Conservation (phyloP, 2,888 invertebrate species). For the Netelia inedita region DNA sequence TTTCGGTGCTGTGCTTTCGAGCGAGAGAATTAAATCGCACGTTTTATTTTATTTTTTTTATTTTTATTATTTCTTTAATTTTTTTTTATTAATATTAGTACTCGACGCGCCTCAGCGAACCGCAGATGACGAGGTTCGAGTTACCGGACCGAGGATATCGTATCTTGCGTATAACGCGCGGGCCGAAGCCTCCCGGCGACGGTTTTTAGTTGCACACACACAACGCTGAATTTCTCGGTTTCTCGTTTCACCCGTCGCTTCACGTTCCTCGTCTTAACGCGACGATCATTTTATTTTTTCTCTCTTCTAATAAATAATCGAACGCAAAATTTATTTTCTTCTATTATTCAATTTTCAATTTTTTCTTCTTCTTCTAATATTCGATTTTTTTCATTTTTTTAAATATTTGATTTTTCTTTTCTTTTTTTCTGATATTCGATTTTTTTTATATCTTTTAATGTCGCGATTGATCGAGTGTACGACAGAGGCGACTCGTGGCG, state of each 20-base stretch:
- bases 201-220: slow-evolving; percentile 23
- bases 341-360: background rate
- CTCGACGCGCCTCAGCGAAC: slow-evolving; percentile 35
- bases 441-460: background rate
- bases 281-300: background rate
- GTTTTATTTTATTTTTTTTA: slow-evolving; percentile 13
- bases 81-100: background rate
- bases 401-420: background rate
- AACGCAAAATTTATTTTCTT: too few relatives aligned
- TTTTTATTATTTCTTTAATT: background rate
- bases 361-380: too few relatives aligned
- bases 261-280: slow-evolving; percentile 28
- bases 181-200: background rate
- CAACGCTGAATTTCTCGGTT: slow-evolving; percentile 52
- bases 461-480: slow-evolving; percentile 26
- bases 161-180: background rate
- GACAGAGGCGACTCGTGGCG: slow-evolving; percentile 18
- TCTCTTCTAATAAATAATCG: background rate
- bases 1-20: background rate
- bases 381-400: background rate
- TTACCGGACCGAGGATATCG: slow-evolving; percentile 49
- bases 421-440: background rate
- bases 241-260: slow-evolving; percentile 60
- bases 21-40: slow-evolving; percentile 4
- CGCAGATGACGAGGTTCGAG: slow-evolving; percentile 50